Base-by-base conservation (phyloP, 2,113 vertebrate genomes). In the Myiopsitta monachus region DNA sequence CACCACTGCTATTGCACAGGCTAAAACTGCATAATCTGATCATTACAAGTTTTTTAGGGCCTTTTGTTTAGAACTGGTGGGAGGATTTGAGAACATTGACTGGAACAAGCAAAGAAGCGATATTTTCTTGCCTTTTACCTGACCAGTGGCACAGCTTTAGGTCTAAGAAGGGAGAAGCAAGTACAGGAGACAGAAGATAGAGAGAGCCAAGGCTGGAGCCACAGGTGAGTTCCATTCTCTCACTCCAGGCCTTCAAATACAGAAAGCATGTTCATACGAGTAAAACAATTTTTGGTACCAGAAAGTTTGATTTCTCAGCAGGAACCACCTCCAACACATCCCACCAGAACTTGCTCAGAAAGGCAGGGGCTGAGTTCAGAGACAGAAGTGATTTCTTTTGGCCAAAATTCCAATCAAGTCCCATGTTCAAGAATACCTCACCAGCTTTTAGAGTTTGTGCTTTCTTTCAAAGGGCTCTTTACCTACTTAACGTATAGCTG, bases 401-500 rank as follows among this genome's bases (percentile, higher is more conserved):
- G 9, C 31, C 36, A 4, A 24, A 18, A 30, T 17, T 66, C 46
- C 76, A 30, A 8, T 30, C 16, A 36, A 18, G 30, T 64, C 26
- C 49, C 18, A 21, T 7, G 12, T 14, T 49, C 19, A 5, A 49
- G 57, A 33, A 84, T 5, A 44, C 14, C 30, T 66, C 7, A 14
- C 14, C 69, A 70, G 21, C 23, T 33, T 55, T 33, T 7, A 13
- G 21, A 43, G 47, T 24, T 19, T 19, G 38, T 15, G 24, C 62
- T 54, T 52, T 26, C 49, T 30, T 41, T 75, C 46, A 17, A n/a
- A 27, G 33, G 10, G 10, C 24, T 73, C 68, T 11, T 12, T 14
- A 43, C 3, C 24, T 55, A 36, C 8, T 16, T 3, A 1, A 1
- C 0, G 4, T 18, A 7, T 3, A 33, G 64, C 18, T 0, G 1